Conservation (phyloP, 92 coral and sea anemone genomes). For the Zoanthus sociatus region DNA sequence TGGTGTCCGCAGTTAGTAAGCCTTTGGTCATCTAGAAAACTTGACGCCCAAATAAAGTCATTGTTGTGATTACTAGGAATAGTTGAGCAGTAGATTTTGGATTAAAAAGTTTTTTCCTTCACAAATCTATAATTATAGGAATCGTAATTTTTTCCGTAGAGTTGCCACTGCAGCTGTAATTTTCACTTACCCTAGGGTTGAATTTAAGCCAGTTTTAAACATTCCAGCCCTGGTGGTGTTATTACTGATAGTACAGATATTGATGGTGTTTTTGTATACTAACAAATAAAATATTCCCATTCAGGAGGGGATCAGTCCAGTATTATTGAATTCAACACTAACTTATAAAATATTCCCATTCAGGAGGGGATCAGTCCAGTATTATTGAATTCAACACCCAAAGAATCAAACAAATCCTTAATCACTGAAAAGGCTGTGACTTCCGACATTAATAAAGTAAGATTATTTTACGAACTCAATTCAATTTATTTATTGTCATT, state of each 20-base stretch:
- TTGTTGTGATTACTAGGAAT: no score
- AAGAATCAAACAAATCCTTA: background rate
- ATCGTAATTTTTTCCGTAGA: no score
- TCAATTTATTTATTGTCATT: no score
- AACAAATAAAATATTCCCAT: background rate
- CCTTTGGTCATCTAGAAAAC: no score
- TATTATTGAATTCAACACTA: background rate
- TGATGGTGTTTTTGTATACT: background rate
- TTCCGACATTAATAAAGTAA: slow-evolving; percentile 29
- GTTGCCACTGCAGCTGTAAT: no score
- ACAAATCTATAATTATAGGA: no score
- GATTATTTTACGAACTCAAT: background rate
- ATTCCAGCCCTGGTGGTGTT: background rate
- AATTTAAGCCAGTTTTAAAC: no score
- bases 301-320: slow-evolving; percentile 30
- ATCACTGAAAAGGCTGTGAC: background rate
- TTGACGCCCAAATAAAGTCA: no score
- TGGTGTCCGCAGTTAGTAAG: no score
- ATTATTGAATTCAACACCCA: background rate
- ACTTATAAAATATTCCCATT: background rate
- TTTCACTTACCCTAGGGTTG: no score
- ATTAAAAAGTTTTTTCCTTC: no score
- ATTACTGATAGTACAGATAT: background rate
- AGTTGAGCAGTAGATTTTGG: no score
- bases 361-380: slow-evolving; percentile 30